Conservation (phyloP, 2,113 vertebrate genomes). For the Platichthys flesus region DNA sequence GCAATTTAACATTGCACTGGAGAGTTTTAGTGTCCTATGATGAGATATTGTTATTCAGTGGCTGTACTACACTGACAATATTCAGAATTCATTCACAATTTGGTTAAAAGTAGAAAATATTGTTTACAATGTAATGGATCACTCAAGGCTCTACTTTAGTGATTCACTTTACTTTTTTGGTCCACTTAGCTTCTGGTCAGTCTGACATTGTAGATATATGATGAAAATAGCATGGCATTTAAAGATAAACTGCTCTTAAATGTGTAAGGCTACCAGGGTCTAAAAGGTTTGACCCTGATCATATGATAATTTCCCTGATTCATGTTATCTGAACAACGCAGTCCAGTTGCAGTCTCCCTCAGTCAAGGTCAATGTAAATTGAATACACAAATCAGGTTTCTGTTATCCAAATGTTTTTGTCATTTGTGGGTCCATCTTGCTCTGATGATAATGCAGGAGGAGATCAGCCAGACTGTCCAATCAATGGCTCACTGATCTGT, state of each 20-base stretch:
- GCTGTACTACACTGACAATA: background rate
- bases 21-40: conserved; percentile 26
- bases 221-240: background rate
- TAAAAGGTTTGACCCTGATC: background rate
- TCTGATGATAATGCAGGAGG: background rate
- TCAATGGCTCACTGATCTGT: background rate
- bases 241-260: no score
- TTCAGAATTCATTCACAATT: background rate
- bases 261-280: background rate
- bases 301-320: background rate
- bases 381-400: no score
- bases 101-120: background rate
- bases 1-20: conserved; percentile 3
- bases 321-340: background rate
- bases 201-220: background rate
- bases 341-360: background rate
- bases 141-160: background rate
- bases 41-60: background rate
- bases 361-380: background rate
- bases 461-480: background rate
- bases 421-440: background rate
- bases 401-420: background rate
- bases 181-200: background rate
- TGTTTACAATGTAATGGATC: background rate
- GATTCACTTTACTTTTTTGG: background rate